phyloP scores from a whole-genome alignment of 2,113 vertebrate species.

The Nothocercus nigrocapillus region DNA sequence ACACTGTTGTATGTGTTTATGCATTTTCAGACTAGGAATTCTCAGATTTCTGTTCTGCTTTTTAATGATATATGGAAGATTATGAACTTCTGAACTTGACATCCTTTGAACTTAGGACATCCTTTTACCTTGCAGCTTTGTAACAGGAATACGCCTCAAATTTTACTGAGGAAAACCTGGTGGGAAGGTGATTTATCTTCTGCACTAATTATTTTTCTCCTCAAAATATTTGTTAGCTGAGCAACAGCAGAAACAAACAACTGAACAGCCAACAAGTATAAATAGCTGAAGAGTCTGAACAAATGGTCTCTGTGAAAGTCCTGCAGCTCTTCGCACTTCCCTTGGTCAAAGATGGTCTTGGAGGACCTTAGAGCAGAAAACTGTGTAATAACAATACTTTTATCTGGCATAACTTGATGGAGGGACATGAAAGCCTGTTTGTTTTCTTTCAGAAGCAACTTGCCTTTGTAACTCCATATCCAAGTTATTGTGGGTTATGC shows the following conservation, averaged over 20 bases:
- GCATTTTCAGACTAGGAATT: background rate
- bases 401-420: background rate
- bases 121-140: conserved; percentile 1
- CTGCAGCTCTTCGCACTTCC: background rate
- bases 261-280: background rate
- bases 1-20: background rate
- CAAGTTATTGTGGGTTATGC: background rate
- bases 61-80: background rate
- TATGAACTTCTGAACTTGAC: no score
- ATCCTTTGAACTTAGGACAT: conserved; percentile 13
- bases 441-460: background rate
- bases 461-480: background rate
- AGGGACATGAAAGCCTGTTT: accelerated
- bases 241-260: background rate
- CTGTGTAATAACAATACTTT: background rate
- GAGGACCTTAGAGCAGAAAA: no score
- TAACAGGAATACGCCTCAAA: background rate
- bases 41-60: background rate
- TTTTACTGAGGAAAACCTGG: background rate
- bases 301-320: background rate
- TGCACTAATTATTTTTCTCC: background rate
- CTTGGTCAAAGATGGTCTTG: background rate
- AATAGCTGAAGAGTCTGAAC: background rate
- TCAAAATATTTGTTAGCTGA: background rate
- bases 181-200: background rate